phyloP scores from a whole-genome alignment of 1,140 invertebrate genomes.

The Dinothrombium tinctorium region DNA sequence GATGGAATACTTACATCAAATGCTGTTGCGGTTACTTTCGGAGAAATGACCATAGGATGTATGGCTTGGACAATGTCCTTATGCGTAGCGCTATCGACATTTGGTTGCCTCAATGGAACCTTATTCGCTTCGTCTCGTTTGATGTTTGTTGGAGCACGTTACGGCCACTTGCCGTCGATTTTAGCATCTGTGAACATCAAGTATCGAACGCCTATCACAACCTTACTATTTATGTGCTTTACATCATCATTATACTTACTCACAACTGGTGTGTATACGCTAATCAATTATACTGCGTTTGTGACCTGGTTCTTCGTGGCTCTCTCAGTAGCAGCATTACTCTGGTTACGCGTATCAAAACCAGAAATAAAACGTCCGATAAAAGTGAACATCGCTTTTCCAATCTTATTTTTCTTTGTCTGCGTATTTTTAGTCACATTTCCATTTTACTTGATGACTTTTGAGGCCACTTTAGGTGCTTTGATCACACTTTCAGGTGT shows the following conservation, averaged over 20 bases:
- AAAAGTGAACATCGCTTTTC: conserved; percentile 50
- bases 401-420: conserved; percentile 53
- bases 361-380: conserved; percentile 62
- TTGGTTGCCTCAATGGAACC: conserved; percentile 61
- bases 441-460: conserved; percentile 32
- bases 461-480: conserved; percentile 37
- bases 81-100: conserved; percentile 57
- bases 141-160: conserved; percentile 72
- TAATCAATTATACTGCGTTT: conserved; percentile 85
- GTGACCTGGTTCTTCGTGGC: conserved; percentile 74
- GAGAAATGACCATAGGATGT: conserved; percentile 39
- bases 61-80: conserved; percentile 54
- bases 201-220: conserved; percentile 64
- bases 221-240: conserved; percentile 56
- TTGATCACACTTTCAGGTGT: conserved; percentile 63
- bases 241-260: conserved; percentile 30
- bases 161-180: conserved; percentile 63
- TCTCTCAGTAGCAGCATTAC: conserved; percentile 58
- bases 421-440: conserved; percentile 54
- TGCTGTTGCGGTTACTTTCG: conserved; percentile 80
- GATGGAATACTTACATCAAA: conserved; percentile 53
- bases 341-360: conserved; percentile 56
- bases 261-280: conserved; percentile 44
- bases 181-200: conserved; percentile 65
- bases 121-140: conserved; percentile 59